Evolutionary conservation across 2,888 invertebrate genomes (phyloP), one percentile per base, ranked within the genome.

Genomic region (Pandemis heparana): DNA sequence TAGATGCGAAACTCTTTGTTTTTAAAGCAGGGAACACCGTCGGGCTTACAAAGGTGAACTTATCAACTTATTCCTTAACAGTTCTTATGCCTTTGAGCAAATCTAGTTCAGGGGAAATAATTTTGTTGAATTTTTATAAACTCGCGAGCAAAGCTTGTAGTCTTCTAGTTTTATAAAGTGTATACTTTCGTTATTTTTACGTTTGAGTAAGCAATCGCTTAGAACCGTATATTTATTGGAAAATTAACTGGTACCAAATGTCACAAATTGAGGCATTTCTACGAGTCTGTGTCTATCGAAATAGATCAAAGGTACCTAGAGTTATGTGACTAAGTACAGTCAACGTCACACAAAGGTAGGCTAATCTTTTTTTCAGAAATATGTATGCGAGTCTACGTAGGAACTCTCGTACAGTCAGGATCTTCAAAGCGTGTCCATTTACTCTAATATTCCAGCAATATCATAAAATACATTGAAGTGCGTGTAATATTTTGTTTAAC

Each of bases 191-290:
- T 69, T 53, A 43, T 14, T 59, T 14, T 8, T 16, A n/a, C 48
- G 10, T 39, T 41, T 43, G 14, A 39, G 23, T 60, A 10, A 41
- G 16, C 9, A 46, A 16, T 41, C 8, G 9, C 4, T 9, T 14
- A 5, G 59, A 48, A 48, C 32, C 9, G 64, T 71, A 71, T 60
- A 71, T 71, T 71, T 65, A 65, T 65, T 65, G 65, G 65, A 71
- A 60, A 59, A 71, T 71, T 64, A 65, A 23, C 46, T 51, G 56
- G 38, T 46, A 59, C 48, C 65, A 41, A 14, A 39, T 59, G 39
- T 60, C 9, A n/a, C 51, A 23, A 63, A 53, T 41, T 32, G 53
- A 56, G 14, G 9, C 41, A 14, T 23, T 51, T 41, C 41, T 32
- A 62, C 51, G 39, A 39, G 23, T 14, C 51, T 14, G 23, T 23